Conservation (phyloP, 2,888 invertebrate genomes). For the Nemapogon koenigi region DNA sequence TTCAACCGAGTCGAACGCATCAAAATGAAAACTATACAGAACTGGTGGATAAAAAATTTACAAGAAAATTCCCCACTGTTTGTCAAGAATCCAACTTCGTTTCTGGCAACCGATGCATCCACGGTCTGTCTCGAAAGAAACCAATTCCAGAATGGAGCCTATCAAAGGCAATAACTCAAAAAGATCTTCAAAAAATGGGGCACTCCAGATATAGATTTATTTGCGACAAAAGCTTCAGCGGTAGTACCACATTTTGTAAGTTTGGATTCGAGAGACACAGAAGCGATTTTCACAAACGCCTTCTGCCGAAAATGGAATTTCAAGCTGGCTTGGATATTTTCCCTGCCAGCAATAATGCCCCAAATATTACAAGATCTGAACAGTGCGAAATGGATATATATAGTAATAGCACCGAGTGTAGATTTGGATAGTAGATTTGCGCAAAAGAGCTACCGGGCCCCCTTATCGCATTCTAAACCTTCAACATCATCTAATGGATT, state of each 20-base stretch:
- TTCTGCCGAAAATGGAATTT: conserved; percentile 18
- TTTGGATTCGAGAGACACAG: conserved; percentile 12
- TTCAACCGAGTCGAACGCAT: neutral
- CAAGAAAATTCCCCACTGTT: neutral
- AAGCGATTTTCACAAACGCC: conserved; percentile 16
- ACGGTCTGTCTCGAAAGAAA: conserved; percentile 1
- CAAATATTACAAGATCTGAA: conserved; percentile 17
- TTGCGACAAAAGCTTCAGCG: conserved; percentile 12
- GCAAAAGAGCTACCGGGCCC: conserved; percentile 11
- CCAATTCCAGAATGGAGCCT: neutral
- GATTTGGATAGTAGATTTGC: conserved; percentile 18
- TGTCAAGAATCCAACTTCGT: neutral
- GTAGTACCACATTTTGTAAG: conserved; percentile 13
- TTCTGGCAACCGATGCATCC: neutral
- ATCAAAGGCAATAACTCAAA: neutral
- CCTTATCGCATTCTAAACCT: conserved; percentile 13
- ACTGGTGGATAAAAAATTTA: neutral
- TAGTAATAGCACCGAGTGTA: conserved; percentile 17
- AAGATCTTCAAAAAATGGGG: conserved; percentile 17
- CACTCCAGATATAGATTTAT: conserved; percentile 15
- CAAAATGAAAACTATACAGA: neutral
- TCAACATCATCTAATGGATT: conserved; percentile 8
- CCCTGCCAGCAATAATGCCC: conserved; percentile 19
- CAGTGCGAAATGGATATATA: conserved; percentile 14
- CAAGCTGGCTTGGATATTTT: conserved; percentile 18